Evolutionary conservation across 2,797 vertebrate species (phyloP).

Genomic region (Melanotaenia maccullochi): DNA sequence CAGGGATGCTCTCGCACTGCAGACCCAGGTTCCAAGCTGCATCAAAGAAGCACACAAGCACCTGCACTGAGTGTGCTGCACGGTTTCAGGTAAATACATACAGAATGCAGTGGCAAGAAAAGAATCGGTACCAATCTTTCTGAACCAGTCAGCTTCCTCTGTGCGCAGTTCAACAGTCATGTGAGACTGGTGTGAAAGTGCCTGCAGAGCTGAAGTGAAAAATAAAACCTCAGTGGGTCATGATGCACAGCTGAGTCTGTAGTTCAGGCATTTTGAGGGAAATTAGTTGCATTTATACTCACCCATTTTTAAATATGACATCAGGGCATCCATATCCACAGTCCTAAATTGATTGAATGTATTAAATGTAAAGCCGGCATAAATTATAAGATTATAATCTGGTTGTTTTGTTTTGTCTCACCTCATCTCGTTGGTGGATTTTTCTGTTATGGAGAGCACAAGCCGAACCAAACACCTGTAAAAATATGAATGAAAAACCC

Average conservation of each 20-base stretch:
- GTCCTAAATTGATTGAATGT: slow-evolving; percentile 52
- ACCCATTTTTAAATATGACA: slow-evolving; percentile 82
- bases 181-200: slow-evolving; percentile 70
- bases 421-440: slow-evolving; percentile 79
- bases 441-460: slow-evolving; percentile 77
- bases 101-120: slow-evolving; percentile 26
- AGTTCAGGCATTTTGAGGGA: slow-evolving; percentile 1
- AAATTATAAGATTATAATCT: background rate
- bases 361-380: slow-evolving; percentile 8
- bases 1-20: slow-evolving; percentile 81
- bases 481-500: slow-evolving; percentile 64
- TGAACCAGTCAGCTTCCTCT: slow-evolving; percentile 91
- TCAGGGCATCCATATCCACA: slow-evolving; percentile 71
- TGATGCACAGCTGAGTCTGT: slow-evolving; percentile 17
- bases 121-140: slow-evolving; percentile 87
- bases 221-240: slow-evolving; percentile 20
- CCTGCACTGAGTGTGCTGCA: slow-evolving; percentile 31
- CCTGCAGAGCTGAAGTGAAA: slow-evolving; percentile 83
- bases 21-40: slow-evolving; percentile 94
- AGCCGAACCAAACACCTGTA: slow-evolving; percentile 90
- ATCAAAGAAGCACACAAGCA: slow-evolving; percentile 44
- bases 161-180: slow-evolving; percentile 67
- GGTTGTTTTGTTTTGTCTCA: slow-evolving; percentile 40
- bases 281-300: slow-evolving; percentile 38
- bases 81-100: slow-evolving; percentile 28